Conservation (phyloP, 2,888 invertebrate genomes). For the Hetaerina titia region DNA sequence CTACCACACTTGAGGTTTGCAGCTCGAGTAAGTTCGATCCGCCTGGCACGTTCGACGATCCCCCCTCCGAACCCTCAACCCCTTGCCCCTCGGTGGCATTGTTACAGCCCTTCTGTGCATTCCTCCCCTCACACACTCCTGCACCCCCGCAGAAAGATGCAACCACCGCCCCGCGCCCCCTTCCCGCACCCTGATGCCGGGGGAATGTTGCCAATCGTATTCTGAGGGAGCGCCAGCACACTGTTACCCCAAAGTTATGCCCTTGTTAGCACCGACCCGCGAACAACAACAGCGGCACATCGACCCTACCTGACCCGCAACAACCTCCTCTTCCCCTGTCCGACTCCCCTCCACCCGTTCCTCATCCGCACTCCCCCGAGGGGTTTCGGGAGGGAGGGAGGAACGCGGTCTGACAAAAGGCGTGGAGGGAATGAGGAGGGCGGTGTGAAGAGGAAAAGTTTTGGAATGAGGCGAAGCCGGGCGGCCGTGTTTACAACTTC, state of each 20-base stretch:
- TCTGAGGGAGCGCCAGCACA: neutral
- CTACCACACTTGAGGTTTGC: too few species aligned
- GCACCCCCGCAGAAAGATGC: neutral
- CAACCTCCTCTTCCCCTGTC: neutral
- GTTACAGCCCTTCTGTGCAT: neutral
- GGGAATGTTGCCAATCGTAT: neutral
- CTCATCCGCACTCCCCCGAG: neutral
- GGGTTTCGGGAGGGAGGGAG: neutral
- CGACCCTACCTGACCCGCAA: neutral
- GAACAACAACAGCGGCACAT: conserved; percentile 10
- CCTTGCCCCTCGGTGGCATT: neutral
- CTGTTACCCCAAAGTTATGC: conserved; percentile 34
- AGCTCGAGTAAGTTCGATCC: neutral
- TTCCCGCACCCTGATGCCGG: neutral
- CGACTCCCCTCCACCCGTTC: neutral
- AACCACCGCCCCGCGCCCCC: neutral
- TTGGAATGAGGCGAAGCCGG: neutral
- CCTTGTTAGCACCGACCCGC: conserved; percentile 40
- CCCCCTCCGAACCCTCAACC: neutral
- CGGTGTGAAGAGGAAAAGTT: neutral
- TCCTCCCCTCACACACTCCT: neutral
- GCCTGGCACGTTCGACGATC: neutral
- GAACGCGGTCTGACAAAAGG: neutral
- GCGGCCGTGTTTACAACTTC: conserved; percentile 30
- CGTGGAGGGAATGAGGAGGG: neutral